phyloP scores from a whole-genome alignment of 2,888 invertebrate species.

The Campoplex capitator region DNA sequence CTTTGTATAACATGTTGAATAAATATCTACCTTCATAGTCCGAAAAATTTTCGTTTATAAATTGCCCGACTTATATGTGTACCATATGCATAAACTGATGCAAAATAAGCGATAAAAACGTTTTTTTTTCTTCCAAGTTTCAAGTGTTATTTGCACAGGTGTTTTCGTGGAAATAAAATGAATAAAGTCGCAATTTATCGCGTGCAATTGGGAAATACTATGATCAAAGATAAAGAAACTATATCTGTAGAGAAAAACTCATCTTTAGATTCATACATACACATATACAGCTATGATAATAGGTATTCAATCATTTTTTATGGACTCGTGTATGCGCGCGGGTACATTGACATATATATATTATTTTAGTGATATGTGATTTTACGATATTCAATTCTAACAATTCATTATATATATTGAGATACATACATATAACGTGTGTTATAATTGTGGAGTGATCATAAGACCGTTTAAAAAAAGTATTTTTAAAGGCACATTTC shows the following conservation, averaged over 20 bases:
- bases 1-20: neutral
- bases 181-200: neutral
- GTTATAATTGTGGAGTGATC: slow-evolving; percentile 2
- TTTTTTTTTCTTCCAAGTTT: neutral
- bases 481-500: neutral
- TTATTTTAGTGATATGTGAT: neutral
- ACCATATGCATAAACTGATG: neutral
- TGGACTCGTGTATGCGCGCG: neutral
- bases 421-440: neutral
- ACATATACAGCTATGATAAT: neutral
- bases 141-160: neutral
- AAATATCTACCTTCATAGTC: neutral
- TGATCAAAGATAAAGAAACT: neutral
- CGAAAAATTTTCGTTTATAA: neutral
- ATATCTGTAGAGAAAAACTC: neutral
- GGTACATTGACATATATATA: neutral
- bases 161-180: neutral
- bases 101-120: neutral
- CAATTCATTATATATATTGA: neutral
- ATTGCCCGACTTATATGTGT: neutral
- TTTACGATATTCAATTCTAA: neutral
- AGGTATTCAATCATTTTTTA: too few species aligned
- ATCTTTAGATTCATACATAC: neutral
- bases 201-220: neutral
- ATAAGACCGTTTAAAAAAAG: neutral